These are phyloP conservation scores for Uloborus plumipes DNA, from an alignment of 2,888 invertebrate species.

Conservation along the genomic window DNA sequence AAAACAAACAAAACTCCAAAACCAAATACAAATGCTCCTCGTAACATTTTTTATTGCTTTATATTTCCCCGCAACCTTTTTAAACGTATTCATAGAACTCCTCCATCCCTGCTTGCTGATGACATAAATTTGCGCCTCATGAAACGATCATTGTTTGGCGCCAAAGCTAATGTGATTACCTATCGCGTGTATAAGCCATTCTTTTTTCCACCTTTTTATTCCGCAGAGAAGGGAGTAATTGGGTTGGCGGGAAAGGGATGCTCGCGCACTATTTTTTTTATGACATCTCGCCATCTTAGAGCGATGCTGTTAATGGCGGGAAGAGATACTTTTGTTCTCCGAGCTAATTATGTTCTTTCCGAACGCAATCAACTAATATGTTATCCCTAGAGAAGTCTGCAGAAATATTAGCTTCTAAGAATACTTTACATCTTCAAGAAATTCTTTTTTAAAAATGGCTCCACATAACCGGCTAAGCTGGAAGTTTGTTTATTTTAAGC, in stretches of 20 bases:
- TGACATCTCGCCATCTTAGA: slow-evolving; percentile 32
- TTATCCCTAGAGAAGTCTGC: slow-evolving; percentile 8
- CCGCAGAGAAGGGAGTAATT: slow-evolving; percentile 33
- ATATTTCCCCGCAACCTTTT: slow-evolving; percentile 24
- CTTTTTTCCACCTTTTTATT: slow-evolving; percentile 11
- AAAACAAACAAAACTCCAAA: slow-evolving; percentile 31
- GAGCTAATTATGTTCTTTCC: slow-evolving; percentile 47
- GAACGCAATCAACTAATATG: slow-evolving; percentile 53
- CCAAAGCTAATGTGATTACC: slow-evolving; percentile 46
- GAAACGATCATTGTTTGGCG: slow-evolving; percentile 50
- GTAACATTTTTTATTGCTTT: slow-evolving; percentile 38
- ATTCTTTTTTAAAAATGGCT: not conserved
- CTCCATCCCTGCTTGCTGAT: slow-evolving; percentile 43
- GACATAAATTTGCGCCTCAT: slow-evolving; percentile 60
- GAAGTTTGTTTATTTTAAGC: slow-evolving; percentile 2
- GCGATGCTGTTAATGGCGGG: slow-evolving; percentile 23
- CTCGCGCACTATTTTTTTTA: slow-evolving; percentile 9
- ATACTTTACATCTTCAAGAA: not conserved
- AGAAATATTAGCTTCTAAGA: slow-evolving; percentile 33
- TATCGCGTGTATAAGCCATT: slow-evolving; percentile 6
- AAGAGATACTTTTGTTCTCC: slow-evolving; percentile 40
- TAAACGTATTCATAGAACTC: slow-evolving; percentile 52
- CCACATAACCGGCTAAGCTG: no score
- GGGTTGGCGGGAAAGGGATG: slow-evolving; percentile 15
- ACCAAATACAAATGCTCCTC: slow-evolving; percentile 31